phyloP scores from a whole-genome alignment of 1,140 invertebrate genomes.

The Zaprionus davidi region DNA sequence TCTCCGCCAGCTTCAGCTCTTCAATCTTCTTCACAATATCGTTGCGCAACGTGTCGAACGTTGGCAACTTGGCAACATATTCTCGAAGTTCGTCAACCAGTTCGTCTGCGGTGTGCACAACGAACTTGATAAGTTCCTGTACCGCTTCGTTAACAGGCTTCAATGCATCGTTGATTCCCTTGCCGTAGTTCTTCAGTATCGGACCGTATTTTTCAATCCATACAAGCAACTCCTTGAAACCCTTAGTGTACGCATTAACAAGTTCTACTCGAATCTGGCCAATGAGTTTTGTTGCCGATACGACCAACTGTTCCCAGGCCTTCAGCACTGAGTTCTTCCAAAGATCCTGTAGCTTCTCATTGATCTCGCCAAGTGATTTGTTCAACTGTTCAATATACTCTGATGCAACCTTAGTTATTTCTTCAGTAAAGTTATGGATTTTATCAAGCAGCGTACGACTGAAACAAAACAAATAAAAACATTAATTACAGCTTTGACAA shows the following conservation, averaged over 20 bases:
- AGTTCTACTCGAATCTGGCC: conserved; percentile 56
- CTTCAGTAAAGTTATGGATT: conserved; percentile 84
- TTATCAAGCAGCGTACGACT: conserved; percentile 67
- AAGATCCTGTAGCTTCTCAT: conserved; percentile 86
- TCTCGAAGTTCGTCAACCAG: conserved; percentile 84
- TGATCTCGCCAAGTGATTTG: conserved; percentile 59
- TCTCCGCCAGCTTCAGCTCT: conserved; percentile 84
- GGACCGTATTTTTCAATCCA: conserved; percentile 85
- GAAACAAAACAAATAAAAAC: neutral
- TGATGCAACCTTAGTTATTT: conserved; percentile 85
- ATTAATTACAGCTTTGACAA: no score
- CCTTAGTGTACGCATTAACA: conserved; percentile 40
- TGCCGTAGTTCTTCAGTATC: conserved; percentile 88
- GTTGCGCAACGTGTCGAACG: conserved; percentile 56
- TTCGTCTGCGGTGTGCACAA: conserved; percentile 85
- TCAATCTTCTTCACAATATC: conserved; percentile 57
- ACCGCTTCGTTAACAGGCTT: conserved; percentile 85
- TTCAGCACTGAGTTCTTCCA: conserved; percentile 85
- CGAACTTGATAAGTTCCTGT: conserved; percentile 84
- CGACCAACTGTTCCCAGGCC: conserved; percentile 60
- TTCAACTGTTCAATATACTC: conserved; percentile 85
- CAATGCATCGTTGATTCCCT: conserved; percentile 85
- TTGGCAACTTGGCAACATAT: conserved; percentile 86
- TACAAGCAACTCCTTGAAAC: conserved; percentile 53
- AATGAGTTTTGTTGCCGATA: conserved; percentile 42